Evolutionary conservation across 1,140 invertebrate genomes (phyloP).

Genomic region (Heliconius himera): DNA sequence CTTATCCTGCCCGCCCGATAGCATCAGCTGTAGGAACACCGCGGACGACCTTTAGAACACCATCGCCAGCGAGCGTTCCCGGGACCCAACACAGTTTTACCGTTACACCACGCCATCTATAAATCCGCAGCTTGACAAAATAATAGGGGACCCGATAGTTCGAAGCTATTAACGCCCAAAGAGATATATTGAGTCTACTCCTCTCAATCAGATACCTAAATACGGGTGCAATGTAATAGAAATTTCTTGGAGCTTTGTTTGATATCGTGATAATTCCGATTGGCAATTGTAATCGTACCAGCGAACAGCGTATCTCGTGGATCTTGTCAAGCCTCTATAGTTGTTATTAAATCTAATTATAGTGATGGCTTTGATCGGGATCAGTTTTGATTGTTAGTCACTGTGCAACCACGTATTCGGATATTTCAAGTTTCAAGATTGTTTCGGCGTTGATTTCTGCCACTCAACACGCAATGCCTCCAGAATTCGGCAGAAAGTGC

Average conservation of each 20-base stretch:
- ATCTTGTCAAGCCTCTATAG: conserved; percentile 29
- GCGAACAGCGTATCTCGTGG: conserved; percentile 14
- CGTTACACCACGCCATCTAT: conserved; percentile 69
- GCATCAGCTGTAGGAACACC: conserved; percentile 45
- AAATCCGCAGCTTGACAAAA: conserved; percentile 78
- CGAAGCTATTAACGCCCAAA: conserved; percentile 75
- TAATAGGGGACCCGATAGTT: conserved; percentile 74
- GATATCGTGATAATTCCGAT: conserved; percentile 52
- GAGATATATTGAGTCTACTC: conserved; percentile 76
- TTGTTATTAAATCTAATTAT: conserved; percentile 31
- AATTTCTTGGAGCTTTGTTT: conserved; percentile 52
- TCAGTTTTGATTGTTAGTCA: conserved; percentile 20
- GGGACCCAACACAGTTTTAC: conserved; percentile 57
- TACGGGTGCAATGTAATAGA: conserved; percentile 68
- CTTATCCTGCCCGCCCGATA: conserved; percentile 40
- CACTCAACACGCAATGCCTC: no score
- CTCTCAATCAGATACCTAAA: conserved; percentile 77
- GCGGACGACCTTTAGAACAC: conserved; percentile 59
- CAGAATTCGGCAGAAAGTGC: no score
- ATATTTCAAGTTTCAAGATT: not conserved
- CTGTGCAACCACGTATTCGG: not conserved
- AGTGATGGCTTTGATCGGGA: conserved; percentile 15
- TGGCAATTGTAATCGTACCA: conserved; percentile 37
- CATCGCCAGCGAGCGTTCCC: conserved; percentile 54
- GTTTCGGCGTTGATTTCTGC: no score